A percentile compares a stretch with the other conserved stretches of the same genome.
These are phyloP conservation scores for Trypoxylus dichotomus DNA, from an alignment of 1,140 invertebrate species.

Conservation along the genomic window DNA sequence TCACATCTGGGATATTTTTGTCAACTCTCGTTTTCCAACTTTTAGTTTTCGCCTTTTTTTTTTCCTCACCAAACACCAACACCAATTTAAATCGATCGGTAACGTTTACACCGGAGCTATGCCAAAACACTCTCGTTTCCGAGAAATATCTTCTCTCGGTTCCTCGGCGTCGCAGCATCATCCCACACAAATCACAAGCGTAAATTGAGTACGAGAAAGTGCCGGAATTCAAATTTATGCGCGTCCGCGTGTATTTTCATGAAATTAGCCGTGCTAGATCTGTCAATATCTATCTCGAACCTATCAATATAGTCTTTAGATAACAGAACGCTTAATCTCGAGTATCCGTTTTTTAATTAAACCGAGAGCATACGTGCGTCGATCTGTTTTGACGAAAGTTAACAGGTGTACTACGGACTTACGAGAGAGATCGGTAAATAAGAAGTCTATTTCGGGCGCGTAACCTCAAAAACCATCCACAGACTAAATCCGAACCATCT, in stretches of 20 bases:
- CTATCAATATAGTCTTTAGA: background rate
- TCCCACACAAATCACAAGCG: background rate
- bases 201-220: background rate
- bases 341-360: background rate
- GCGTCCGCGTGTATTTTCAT: background rate
- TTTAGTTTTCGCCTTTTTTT: too few relatives aligned
- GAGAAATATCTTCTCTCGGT: background rate
- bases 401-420: background rate
- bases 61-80: too few relatives aligned
- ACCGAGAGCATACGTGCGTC: background rate
- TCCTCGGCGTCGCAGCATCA: background rate
- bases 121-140: background rate
- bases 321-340: background rate
- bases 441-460: background rate
- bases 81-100: too few relatives aligned
- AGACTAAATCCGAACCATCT: background rate
- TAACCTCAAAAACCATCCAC: constrained; percentile 3
- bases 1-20: too few relatives aligned
- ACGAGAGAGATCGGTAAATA: too few relatives aligned
- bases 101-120: background rate
- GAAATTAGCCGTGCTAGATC: background rate
- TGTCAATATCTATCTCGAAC: background rate
- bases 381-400: background rate
- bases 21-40: too few relatives aligned
- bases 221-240: background rate